These are phyloP conservation scores for Agrotis clavis DNA, from an alignment of 2,888 invertebrate species.

Conservation along the genomic window DNA sequence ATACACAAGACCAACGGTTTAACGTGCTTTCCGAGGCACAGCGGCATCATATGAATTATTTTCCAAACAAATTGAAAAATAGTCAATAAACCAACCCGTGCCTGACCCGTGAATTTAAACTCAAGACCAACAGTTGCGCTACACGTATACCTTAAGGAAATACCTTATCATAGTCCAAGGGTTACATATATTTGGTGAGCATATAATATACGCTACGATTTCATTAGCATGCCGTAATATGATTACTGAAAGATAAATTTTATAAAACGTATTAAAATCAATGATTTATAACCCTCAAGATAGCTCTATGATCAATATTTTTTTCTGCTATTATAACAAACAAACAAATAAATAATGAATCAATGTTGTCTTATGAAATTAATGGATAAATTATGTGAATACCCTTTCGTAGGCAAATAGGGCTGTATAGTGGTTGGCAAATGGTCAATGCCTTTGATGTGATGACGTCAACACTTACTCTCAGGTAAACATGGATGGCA, in stretches of 20 bases:
- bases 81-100: too few relatives aligned
- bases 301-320: slow-evolving; percentile 8
- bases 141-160: not conserved
- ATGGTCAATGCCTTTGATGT: slow-evolving; percentile 6
- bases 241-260: not conserved
- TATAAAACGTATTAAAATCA: not conserved
- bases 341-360: slow-evolving; percentile 24
- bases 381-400: slow-evolving; percentile 23
- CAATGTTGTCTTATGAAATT: slow-evolving; percentile 13
- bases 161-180: not conserved
- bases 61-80: too few relatives aligned
- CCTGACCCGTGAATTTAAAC: too few relatives aligned
- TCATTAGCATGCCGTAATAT: not conserved
- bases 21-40: too few relatives aligned
- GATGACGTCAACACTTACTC: not conserved
- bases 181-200: not conserved
- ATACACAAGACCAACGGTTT: too few relatives aligned
- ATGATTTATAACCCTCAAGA: slow-evolving; percentile 22
- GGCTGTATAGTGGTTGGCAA: not conserved
- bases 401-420: not conserved
- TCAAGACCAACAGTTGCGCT: too few relatives aligned
- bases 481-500: not conserved
- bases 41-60: too few relatives aligned
- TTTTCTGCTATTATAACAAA: slow-evolving; percentile 13
- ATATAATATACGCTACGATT: not conserved